phyloP scores from a whole-genome alignment of 2,888 invertebrate species.

The Galerucella nymphaeae region DNA sequence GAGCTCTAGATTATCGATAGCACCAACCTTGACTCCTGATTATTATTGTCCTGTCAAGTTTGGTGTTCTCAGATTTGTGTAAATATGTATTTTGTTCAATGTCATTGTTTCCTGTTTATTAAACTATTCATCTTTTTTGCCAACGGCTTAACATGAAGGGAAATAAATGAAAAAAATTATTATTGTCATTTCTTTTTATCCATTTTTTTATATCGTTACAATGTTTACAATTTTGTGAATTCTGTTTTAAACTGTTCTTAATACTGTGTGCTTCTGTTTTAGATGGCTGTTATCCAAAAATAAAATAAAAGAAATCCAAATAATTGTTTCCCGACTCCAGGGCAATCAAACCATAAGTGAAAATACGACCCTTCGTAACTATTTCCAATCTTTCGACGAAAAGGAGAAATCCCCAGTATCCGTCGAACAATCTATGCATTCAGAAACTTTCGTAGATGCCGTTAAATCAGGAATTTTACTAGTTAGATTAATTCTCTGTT shows the following conservation, averaged over 20 bases:
- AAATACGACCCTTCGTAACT: constrained; percentile 53
- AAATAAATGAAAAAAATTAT: too few relatives aligned
- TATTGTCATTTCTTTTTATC: too few relatives aligned
- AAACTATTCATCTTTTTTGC: too few relatives aligned
- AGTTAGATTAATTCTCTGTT: constrained; percentile 71
- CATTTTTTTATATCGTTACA: too few relatives aligned
- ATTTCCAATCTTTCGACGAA: constrained; percentile 59
- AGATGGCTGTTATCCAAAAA: constrained; percentile 78
- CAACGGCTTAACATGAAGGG: too few relatives aligned
- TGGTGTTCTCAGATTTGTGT: too few relatives aligned
- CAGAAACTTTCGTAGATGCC: constrained; percentile 61
- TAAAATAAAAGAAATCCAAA: constrained; percentile 67
- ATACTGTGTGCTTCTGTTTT: constrained; percentile 48
- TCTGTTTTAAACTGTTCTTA: background rate
- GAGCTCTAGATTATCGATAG: too few relatives aligned
- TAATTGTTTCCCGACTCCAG: constrained; percentile 72
- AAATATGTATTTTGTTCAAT: too few relatives aligned
- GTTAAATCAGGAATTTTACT: constrained; percentile 68
- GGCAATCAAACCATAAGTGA: constrained; percentile 59
- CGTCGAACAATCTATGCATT: constrained; percentile 20
- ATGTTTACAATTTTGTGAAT: constrained; percentile 39
- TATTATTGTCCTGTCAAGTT: too few relatives aligned
- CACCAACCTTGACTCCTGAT: too few relatives aligned
- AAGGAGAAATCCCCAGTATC: constrained; percentile 57
- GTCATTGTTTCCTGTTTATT: too few relatives aligned